Conservation (phyloP, 2,888 invertebrate genomes). For the Suillia variegata region DNA sequence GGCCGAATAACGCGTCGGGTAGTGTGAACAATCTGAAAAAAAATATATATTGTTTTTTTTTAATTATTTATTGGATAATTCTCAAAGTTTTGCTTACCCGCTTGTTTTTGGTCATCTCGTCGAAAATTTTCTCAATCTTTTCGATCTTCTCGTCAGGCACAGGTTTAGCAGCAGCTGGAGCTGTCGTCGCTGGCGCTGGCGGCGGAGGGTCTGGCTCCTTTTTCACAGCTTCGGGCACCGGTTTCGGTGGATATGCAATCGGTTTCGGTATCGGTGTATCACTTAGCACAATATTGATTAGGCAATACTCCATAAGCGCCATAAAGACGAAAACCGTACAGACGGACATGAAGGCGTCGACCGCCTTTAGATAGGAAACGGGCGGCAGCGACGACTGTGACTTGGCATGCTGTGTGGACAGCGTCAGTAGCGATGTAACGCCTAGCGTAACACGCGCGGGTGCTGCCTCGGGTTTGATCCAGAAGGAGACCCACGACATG, state of each 20-base stretch:
- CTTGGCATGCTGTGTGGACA: conserved; percentile 92
- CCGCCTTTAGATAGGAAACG: conserved; percentile 91
- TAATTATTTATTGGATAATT: neutral
- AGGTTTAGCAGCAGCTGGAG: too few relatives aligned
- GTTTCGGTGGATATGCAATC: conserved; percentile 56
- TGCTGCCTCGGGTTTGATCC: conserved; percentile 94
- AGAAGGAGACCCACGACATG: conserved; percentile 96
- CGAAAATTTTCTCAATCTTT: conserved; percentile 60
- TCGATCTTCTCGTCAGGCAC: conserved; percentile 54
- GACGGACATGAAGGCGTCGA: conserved; percentile 91
- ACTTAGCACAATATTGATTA: conserved; percentile 73
- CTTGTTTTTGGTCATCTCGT: conserved; percentile 58
- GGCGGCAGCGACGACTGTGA: conserved; percentile 92
- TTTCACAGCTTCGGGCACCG: conserved; percentile 51
- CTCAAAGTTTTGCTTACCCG: conserved; percentile 34
- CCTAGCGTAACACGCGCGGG: conserved; percentile 92
- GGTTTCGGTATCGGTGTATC: conserved; percentile 61
- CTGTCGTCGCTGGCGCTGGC: conserved; percentile 35
- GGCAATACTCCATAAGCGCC: conserved; percentile 91
- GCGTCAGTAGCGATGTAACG: conserved; percentile 85
- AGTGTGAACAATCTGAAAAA: conserved; percentile 40
- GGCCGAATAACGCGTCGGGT: conserved; percentile 52
- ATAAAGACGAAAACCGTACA: conserved; percentile 92
- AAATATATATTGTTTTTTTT: neutral
- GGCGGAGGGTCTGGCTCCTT: conserved; percentile 49